A percentile compares a stretch with the other conserved stretches of the same genome.
phyloP scores from a whole-genome alignment of 1,140 invertebrate genomes.

The Scaptodrosophila lebanonensis region DNA sequence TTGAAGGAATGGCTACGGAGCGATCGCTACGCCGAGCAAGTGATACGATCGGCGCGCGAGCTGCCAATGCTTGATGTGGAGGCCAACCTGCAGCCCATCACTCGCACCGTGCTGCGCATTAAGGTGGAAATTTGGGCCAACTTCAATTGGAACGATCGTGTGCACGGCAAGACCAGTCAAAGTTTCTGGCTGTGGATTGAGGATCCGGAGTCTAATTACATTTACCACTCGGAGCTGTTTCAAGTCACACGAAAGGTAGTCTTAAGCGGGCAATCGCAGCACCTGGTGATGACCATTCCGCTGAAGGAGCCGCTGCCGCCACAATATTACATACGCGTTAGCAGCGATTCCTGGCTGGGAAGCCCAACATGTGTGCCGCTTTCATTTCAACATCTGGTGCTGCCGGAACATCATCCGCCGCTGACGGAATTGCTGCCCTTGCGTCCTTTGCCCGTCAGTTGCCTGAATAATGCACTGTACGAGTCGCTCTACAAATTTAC shows the following conservation, averaged over 20 bases:
- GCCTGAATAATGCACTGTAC: slow-evolving; percentile 86
- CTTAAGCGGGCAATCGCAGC: slow-evolving; percentile 83
- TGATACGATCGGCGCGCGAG: slow-evolving; percentile 91
- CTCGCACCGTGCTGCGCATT: slow-evolving; percentile 93
- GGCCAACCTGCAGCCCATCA: slow-evolving; percentile 94
- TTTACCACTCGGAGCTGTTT: slow-evolving; percentile 98
- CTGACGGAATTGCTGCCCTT: slow-evolving; percentile 96
- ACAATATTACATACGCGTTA: slow-evolving; percentile 93
- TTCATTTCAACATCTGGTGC: slow-evolving; percentile 92
- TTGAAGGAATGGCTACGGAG: slow-evolving; percentile 89
- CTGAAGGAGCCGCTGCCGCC: slow-evolving; percentile 92
- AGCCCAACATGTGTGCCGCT: slow-evolving; percentile 86
- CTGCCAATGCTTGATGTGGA: slow-evolving; percentile 91
- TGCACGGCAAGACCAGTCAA: slow-evolving; percentile 92
- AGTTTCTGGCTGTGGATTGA: slow-evolving; percentile 99
- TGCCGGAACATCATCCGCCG: slow-evolving; percentile 94
- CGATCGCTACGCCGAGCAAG: slow-evolving; percentile 84
- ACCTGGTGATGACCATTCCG: slow-evolving; percentile 97
- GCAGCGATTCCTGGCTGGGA: slow-evolving; percentile 95
- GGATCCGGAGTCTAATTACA: slow-evolving; percentile 94
- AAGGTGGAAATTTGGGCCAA: slow-evolving; percentile 88
- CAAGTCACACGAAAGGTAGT: slow-evolving; percentile 91
- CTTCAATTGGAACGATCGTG: slow-evolving; percentile 94
- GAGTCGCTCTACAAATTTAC: slow-evolving; percentile 93
- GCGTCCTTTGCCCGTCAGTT: slow-evolving; percentile 91